phyloP scores from a whole-genome alignment of 2,113 vertebrate genomes.

The Gadus macrocephalus region DNA sequence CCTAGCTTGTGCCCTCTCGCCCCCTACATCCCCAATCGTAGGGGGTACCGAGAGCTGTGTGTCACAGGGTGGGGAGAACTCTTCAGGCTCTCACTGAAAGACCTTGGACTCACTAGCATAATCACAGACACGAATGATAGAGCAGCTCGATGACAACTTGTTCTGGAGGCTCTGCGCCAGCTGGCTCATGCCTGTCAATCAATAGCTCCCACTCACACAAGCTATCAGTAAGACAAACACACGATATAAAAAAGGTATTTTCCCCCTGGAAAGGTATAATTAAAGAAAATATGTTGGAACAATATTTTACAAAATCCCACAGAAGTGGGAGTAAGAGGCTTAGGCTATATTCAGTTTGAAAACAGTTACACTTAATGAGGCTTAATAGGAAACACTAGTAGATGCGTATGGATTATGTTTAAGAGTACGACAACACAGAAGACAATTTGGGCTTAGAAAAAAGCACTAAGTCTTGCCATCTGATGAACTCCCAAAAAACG shows the following conservation, averaged over 20 bases:
- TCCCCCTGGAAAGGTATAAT: slow-evolving; percentile 19
- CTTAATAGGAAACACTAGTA: slow-evolving; percentile 3
- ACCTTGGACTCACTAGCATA: background rate
- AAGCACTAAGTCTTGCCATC: slow-evolving; percentile 54
- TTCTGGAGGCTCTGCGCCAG: slow-evolving; percentile 62
- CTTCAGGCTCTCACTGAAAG: slow-evolving; percentile 14
- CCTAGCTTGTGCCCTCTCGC: slow-evolving; percentile 48
- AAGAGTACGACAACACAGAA: slow-evolving; percentile 47
- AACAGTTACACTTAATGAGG: slow-evolving; percentile 43
- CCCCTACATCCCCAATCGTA: slow-evolving; percentile 68
- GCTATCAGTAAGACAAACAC: slow-evolving; percentile 35
- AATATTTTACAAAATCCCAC: slow-evolving; percentile 36
- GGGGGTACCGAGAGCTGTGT: slow-evolving; percentile 57
- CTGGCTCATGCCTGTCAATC: slow-evolving; percentile 52
- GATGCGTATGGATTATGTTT: slow-evolving; percentile 11
- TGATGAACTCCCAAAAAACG: slow-evolving; percentile 50
- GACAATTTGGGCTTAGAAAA: slow-evolving; percentile 56
- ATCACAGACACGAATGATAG: slow-evolving; percentile 23
- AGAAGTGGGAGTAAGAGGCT: slow-evolving; percentile 28
- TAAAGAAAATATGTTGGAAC: slow-evolving; percentile 31
- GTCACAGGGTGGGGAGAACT: slow-evolving; percentile 2
- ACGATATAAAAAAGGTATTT: background rate
- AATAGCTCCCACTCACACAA: slow-evolving; percentile 18
- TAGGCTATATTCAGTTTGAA: slow-evolving; percentile 33
- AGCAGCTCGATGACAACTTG: slow-evolving; percentile 58